phyloP scores from a whole-genome alignment of 1,140 invertebrate species.

The Aphidius ervi region DNA sequence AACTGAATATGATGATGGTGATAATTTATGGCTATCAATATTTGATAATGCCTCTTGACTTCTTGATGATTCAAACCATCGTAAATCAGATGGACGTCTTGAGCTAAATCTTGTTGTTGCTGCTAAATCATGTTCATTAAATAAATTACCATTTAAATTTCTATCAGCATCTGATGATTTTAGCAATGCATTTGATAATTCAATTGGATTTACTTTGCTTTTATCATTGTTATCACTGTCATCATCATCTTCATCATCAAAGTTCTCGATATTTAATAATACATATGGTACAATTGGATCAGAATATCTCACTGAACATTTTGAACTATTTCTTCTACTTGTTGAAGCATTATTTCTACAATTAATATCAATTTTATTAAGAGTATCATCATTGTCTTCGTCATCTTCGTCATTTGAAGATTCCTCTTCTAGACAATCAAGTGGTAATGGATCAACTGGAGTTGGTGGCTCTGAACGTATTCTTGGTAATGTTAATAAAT shows the following conservation, averaged over 20 bases:
- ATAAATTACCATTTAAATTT: slow-evolving; percentile 31
- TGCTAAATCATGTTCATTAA: slow-evolving; percentile 36
- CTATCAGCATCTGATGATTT: slow-evolving; percentile 15
- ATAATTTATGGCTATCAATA: slow-evolving; percentile 30
- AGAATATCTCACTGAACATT: slow-evolving; percentile 36
- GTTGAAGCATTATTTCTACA: slow-evolving; percentile 3
- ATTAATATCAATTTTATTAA: neutral
- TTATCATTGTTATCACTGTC: slow-evolving; percentile 1
- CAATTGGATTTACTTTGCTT: slow-evolving; percentile 22
- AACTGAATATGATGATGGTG: slow-evolving; percentile 44
- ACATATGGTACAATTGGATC: slow-evolving; percentile 41
- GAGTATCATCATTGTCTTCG: too few species aligned
- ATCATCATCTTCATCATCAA: slow-evolving; percentile 26
- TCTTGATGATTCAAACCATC: slow-evolving; percentile 47
- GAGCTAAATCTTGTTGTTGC: slow-evolving; percentile 43
- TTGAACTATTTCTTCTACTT: slow-evolving; percentile 7
- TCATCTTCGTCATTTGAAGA: neutral
- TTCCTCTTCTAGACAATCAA: slow-evolving; percentile 31
- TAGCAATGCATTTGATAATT: slow-evolving; percentile 29
- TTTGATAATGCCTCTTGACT: slow-evolving; percentile 45
- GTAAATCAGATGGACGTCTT: slow-evolving; percentile 43
- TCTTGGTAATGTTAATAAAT: slow-evolving; percentile 35
- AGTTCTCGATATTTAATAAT: slow-evolving; percentile 42
- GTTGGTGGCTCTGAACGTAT: slow-evolving; percentile 46
- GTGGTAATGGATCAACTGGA: slow-evolving; percentile 38